phyloP scores from a whole-genome alignment of 92 coral and sea anemone genomes.

The Hydrozoanthus gracilis region DNA sequence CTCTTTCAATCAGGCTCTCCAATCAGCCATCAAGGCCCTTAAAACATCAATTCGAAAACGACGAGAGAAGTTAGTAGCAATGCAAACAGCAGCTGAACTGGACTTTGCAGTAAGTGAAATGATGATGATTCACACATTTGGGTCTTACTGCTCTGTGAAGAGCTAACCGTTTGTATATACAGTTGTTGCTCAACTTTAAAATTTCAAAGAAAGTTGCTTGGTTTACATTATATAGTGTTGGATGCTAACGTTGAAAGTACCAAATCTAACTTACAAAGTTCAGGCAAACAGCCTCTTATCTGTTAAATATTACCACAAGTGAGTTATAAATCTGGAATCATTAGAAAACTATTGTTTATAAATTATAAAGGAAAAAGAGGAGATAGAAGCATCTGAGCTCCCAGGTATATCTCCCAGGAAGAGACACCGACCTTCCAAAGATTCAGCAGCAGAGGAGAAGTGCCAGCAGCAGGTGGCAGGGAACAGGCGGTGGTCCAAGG shows the following conservation, averaged over 20 bases:
- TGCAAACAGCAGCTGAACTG: constrained; percentile 91
- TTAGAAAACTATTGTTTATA: not conserved
- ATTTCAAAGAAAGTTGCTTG: too few species aligned
- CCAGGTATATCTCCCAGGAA: constrained; percentile 55
- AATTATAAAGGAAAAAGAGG: constrained; percentile 63
- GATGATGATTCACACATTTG: not conserved
- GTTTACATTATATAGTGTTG: too few species aligned
- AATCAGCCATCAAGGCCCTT: constrained; percentile 79
- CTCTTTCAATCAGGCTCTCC: constrained; percentile 70
- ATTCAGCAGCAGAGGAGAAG: constrained; percentile 52
- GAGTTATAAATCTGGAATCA: not conserved
- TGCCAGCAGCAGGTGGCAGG: constrained; percentile 65
- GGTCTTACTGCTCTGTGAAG: not conserved
- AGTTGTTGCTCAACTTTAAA: too few species aligned
- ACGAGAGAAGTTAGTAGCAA: constrained; percentile 88
- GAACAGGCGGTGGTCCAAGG: constrained; percentile 74
- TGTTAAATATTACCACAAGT: too few species aligned
- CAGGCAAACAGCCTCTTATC: too few species aligned
- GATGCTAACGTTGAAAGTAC: too few species aligned
- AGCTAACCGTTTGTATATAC: too few species aligned
- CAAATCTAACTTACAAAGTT: too few species aligned
- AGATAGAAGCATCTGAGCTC: constrained; percentile 33
- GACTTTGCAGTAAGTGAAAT: constrained; percentile 80
- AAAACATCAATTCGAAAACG: constrained; percentile 76
- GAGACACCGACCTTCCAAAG: constrained; percentile 84